Evolutionary conservation across 2,888 invertebrate genomes (phyloP).

Genomic region (Andrena flavipes): DNA sequence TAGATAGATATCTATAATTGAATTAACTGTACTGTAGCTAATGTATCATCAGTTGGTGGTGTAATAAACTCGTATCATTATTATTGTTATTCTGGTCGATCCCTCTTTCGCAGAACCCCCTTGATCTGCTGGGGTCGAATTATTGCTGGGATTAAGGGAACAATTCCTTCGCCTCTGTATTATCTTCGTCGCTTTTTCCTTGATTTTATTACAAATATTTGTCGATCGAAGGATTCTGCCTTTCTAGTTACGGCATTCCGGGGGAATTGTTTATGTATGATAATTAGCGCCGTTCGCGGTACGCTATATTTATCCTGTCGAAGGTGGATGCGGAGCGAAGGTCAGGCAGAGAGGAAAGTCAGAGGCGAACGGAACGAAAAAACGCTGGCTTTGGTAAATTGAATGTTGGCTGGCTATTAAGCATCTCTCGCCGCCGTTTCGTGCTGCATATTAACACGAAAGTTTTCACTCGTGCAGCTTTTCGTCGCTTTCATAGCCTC

Average conservation of each 20-base stretch:
- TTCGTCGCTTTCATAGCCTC: slow-evolving; percentile 42
- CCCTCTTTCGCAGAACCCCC: neutral
- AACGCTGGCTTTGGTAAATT: slow-evolving; percentile 47
- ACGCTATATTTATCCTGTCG: slow-evolving; percentile 32
- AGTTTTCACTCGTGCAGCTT: slow-evolving; percentile 62
- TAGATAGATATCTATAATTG: no score
- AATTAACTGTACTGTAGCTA: no score
- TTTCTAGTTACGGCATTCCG: slow-evolving; percentile 14
- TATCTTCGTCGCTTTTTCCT: neutral
- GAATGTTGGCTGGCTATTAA: slow-evolving; percentile 68
- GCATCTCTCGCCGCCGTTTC: slow-evolving; percentile 48
- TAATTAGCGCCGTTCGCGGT: slow-evolving; percentile 34
- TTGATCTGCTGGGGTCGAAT: neutral
- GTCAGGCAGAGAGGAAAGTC: slow-evolving; percentile 22
- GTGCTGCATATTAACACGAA: slow-evolving; percentile 64
- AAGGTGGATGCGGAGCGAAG: slow-evolving; percentile 40
- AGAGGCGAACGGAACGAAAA: slow-evolving; percentile 46
- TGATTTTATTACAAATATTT: neutral
- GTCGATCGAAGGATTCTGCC: neutral
- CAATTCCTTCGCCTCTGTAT: neutral
- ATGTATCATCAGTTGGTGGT: no score
- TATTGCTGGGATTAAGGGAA: neutral
- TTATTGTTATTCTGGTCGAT: no score
- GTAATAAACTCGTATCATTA: no score
- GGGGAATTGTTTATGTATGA: slow-evolving; percentile 30